Base-by-base conservation (phyloP, 2,888 invertebrate species). In the Ryuthela nishihirai region DNA sequence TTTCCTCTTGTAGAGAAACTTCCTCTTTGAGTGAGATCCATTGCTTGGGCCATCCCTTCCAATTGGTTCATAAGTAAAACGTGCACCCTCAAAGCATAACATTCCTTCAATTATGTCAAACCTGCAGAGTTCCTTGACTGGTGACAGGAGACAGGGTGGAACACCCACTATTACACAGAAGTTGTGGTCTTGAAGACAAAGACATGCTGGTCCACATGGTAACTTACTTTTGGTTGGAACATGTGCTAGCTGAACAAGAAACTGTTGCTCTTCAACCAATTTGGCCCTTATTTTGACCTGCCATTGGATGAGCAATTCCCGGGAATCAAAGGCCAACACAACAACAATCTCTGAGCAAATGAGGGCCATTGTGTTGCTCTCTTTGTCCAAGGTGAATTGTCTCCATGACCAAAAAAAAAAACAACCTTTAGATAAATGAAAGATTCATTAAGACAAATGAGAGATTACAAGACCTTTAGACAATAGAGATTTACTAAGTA, bases 1-100 rank as follows among this genome's bases (percentile, higher is more conserved):
- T 60, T 67, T 64, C 24, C 62, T 45, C 34, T 59, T 66, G 21
- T 53, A 56, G 2, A 44, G 61, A 21, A 85, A 73, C 69, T 83
- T 85, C 29, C 85, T 85, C 54, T 85, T 83, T 0, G 87, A 83
- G 88, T 87, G 65, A 84, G 60, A 36, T 72, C 70, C 63, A 72
- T 67, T 1, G 69, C 67, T 45, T 67, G 67, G 18, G 84, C 82
- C 64, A 89, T 85, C 61, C 87, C 85, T 63, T 86, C 85, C 4
- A 85, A 85, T 71, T 88, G 87, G 71, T 88, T 88, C 0, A 85
- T 85, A 61, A 88, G 81, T 41, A 88, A 79, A 44, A 89, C 83
- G 71, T 89, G 86, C 93, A 1, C 91, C 92, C 75, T 93, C 92
- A 75, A 91, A 91, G 72, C 90, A 89, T 73, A 92, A 90, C 64